phyloP scores from a whole-genome alignment of 2,888 invertebrate species.

The Volucella bombylans region DNA sequence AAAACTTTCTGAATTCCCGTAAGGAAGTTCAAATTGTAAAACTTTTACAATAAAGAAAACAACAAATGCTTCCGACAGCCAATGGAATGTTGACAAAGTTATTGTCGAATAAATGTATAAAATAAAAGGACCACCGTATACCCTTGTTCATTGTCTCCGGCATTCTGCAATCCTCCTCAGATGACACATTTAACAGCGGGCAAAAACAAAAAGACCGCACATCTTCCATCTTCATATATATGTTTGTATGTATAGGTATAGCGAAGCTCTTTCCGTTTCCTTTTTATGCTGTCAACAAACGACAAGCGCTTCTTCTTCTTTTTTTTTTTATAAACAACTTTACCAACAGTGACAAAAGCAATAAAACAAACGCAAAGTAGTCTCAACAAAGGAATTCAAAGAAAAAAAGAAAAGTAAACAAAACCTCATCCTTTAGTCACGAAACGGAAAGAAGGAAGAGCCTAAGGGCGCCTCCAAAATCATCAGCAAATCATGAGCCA shows the following conservation, averaged over 20 bases:
- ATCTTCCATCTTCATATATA: neutral
- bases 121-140: slow-evolving; percentile 19
- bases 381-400: neutral
- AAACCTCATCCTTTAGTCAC: slow-evolving; percentile 30
- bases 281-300: slow-evolving; percentile 41
- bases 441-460: slow-evolving; percentile 42
- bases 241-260: neutral
- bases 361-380: slow-evolving; percentile 29
- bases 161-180: slow-evolving; percentile 34
- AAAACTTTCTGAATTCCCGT: too few species aligned
- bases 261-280: slow-evolving; percentile 15
- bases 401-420: slow-evolving; percentile 8
- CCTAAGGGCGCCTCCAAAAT: slow-evolving; percentile 36
- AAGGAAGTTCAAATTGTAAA: slow-evolving; percentile 61
- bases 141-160: slow-evolving; percentile 7
- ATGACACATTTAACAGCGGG: slow-evolving; percentile 14
- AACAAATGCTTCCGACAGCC: slow-evolving; percentile 9
- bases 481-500: slow-evolving; percentile 34
- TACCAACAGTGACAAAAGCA: slow-evolving; percentile 23
- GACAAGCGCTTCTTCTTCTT: slow-evolving; percentile 3
- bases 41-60: slow-evolving; percentile 56
- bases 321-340: slow-evolving; percentile 14
- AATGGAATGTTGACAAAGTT: slow-evolving; percentile 51
- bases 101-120: slow-evolving; percentile 15
- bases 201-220: slow-evolving; percentile 14